These are phyloP conservation scores for Catocala sponsa DNA, from an alignment of 2,888 invertebrate species.

Conservation along the genomic window DNA sequence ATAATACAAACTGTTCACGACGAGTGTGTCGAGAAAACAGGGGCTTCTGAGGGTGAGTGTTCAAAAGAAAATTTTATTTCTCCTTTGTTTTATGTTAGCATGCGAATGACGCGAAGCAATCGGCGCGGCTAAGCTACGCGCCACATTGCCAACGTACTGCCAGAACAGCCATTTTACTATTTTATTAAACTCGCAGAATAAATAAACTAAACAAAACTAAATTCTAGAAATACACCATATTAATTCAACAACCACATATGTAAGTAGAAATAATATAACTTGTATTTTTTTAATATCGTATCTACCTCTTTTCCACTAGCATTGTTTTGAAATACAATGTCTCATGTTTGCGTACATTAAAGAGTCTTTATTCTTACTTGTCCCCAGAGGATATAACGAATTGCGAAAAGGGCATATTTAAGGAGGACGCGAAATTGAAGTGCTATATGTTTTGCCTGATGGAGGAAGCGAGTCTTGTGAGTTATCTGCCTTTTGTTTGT, in stretches of 20 bases:
- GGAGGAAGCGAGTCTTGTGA: slow-evolving; percentile 85
- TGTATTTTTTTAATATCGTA: slow-evolving; percentile 7
- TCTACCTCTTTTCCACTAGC: slow-evolving; percentile 41
- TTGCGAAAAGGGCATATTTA: slow-evolving; percentile 87
- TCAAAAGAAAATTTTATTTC: slow-evolving; percentile 75
- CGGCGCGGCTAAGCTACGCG: slow-evolving; percentile 62
- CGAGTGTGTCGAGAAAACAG: slow-evolving; percentile 82
- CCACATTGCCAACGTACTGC: slow-evolving; percentile 36
- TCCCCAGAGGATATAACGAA: slow-evolving; percentile 86
- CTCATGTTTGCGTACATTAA: slow-evolving; percentile 76
- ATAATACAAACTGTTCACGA: slow-evolving; percentile 84
- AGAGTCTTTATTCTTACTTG: slow-evolving; percentile 79
- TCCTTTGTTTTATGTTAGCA: slow-evolving; percentile 78
- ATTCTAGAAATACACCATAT: background rate
- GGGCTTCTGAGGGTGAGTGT: slow-evolving; percentile 82
- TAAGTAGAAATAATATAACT: background rate
- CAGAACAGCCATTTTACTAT: slow-evolving; percentile 29
- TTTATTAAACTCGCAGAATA: slow-evolving; percentile 6
- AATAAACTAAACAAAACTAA: background rate
- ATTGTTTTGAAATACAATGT: slow-evolving; percentile 67
- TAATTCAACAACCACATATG: background rate
- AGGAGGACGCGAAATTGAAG: slow-evolving; percentile 85
- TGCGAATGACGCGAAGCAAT: slow-evolving; percentile 76
- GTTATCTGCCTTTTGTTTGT: slow-evolving; percentile 76
- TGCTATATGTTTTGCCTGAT: slow-evolving; percentile 87